A percentile compares a stretch with the other conserved stretches of the same genome.
Evolutionary conservation across 2,113 vertebrate genomes (phyloP).

Genomic region (Sorex fumeus): DNA sequence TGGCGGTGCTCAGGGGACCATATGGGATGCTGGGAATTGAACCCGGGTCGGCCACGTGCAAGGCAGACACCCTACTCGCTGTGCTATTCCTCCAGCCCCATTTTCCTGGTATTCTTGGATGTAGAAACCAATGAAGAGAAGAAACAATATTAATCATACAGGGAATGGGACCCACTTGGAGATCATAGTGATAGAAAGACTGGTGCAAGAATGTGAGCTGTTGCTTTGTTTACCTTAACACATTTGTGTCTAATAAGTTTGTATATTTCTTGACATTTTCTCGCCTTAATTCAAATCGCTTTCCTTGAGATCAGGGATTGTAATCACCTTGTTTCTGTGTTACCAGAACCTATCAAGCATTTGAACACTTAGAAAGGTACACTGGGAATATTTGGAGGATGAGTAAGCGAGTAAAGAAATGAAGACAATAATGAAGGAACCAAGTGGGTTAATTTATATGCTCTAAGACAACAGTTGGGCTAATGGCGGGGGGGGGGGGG

Average conservation of each 20-base stretch:
- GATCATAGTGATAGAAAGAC: too few species aligned
- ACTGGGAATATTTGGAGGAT: neutral
- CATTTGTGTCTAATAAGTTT: slow-evolving; percentile 17
- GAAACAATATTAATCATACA: neutral
- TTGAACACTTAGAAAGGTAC: neutral
- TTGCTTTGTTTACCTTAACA: slow-evolving; percentile 38
- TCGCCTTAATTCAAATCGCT: neutral
- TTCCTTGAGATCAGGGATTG: neutral
- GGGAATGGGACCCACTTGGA: too few species aligned
- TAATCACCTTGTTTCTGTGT: neutral
- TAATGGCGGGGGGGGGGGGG: neutral
- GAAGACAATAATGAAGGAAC: neutral
- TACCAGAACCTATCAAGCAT: neutral
- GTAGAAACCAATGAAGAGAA: neutral
- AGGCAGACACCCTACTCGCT: too few species aligned
- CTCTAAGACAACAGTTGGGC: neutral
- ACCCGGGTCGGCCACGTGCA: too few species aligned
- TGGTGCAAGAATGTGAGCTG: neutral
- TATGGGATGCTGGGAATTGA: too few species aligned
- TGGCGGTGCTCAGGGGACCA: too few species aligned
- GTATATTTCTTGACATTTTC: neutral
- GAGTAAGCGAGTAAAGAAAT: neutral
- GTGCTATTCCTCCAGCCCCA: too few species aligned
- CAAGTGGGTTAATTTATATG: neutral
- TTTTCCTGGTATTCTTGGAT: neutral